Base-by-base conservation (phyloP, 2,113 vertebrate species). In the Circaetus cinerascens region DNA sequence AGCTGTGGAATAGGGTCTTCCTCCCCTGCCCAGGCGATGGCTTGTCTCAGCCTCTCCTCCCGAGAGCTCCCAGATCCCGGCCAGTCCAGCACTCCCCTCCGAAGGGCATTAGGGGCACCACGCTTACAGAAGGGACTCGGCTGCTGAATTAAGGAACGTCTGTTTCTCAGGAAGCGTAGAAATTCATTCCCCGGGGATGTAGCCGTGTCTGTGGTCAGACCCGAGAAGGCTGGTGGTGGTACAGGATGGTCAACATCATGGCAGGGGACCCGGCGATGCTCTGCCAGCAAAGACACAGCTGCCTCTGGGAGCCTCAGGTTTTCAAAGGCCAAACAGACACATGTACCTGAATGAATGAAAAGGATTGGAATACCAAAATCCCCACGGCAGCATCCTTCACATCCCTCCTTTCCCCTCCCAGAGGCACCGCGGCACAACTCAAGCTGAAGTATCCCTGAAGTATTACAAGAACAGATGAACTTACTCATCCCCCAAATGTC, bases 321-420 rank as follows among this genome's bases (percentile, higher is more conserved):
- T 38, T 10, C 76, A 43, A 12, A 62, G 32, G 56, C 50, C 80
- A 55, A 19, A 21, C 21, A 77, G 56, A 48, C 5, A 23, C 13
- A 4, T 0, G 0, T 4, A 27, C 18, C 6, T 1, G 73, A 57
- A 48, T 0, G 2, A 63, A 62, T 0, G 1, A 14, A 77, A 71
- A 13, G 10, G 27, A 38, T 7, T 27, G 1, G 11, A 51, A 34
- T 0, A 5, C 34, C n/a, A 4, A 62, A 81, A 63, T n/a, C 19
- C 73, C 38, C 80, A 10, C 0, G 0, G 59, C 53, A 79, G 36
- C 66, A 68, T 15, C 78, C 66, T 20, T n/a, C 6, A 0, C 46
- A 48, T 9, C 57, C n/a, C 59, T 77, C 29, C 45, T 40, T 6
- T 36, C 40, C 48, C 43, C 53, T 87, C 64, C 83, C 55, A 36